Conservation (phyloP, 2,888 invertebrate species). For the Pristionchus exspectatus region DNA sequence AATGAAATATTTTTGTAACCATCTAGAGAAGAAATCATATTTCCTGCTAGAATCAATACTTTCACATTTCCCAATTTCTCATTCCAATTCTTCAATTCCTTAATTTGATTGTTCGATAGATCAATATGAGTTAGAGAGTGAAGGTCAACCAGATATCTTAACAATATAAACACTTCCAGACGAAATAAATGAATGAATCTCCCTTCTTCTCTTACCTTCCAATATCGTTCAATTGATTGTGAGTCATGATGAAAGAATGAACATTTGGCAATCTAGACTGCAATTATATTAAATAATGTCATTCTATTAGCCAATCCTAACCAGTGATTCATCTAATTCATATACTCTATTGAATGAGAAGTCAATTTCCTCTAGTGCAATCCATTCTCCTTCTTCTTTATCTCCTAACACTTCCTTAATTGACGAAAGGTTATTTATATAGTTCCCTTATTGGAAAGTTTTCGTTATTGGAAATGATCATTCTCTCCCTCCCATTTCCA, state of each 20-base stretch:
- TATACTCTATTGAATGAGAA: conserved; percentile 88
- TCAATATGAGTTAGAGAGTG: conserved; percentile 88
- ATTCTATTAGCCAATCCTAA: conserved; percentile 80
- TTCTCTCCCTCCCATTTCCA: too few species aligned
- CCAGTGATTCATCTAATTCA: conserved; percentile 88
- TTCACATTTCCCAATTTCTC: conserved; percentile 88
- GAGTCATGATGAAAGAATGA: conserved; percentile 25
- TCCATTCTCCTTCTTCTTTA: conserved; percentile 63
- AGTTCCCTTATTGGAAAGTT: too few species aligned
- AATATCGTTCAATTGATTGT: conserved; percentile 47
- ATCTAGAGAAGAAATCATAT: background rate
- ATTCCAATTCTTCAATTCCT: conserved; percentile 82
- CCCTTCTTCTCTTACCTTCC: conserved; percentile 35
- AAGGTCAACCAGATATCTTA: conserved; percentile 80
- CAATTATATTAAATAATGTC: background rate
- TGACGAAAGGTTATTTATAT: too few species aligned
- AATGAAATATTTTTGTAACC: conserved; percentile 79
- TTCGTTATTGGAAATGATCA: too few species aligned
- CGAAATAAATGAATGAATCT: too few species aligned
- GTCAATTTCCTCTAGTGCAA: conserved; percentile 84
- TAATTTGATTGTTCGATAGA: conserved; percentile 88
- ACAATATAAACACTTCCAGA: background rate
- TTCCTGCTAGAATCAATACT: conserved; percentile 37
- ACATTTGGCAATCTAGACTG: conserved; percentile 30
- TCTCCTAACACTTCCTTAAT: conserved; percentile 54